These are phyloP conservation scores for Tylochromis polylepis DNA, from an alignment of 2,113 vertebrate species.

Conservation along the genomic window DNA sequence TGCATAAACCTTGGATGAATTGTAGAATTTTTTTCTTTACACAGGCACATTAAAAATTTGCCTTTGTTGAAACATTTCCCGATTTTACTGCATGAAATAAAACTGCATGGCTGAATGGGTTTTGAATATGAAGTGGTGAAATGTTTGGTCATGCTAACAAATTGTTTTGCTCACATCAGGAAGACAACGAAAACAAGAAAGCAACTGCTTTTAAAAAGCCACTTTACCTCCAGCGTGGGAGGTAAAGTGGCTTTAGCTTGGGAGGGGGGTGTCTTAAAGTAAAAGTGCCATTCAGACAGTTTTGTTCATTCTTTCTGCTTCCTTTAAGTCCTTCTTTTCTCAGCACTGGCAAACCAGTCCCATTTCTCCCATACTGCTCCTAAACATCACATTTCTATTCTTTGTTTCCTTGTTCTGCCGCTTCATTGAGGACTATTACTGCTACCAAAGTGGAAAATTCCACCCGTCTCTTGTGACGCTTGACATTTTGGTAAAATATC, in stretches of 20 bases:
- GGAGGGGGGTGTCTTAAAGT: not conserved
- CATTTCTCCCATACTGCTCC: not conserved
- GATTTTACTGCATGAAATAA: not conserved
- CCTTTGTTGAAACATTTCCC: not conserved
- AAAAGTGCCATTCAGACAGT: not conserved
- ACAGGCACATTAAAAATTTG: not conserved
- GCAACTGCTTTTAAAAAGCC: not conserved
- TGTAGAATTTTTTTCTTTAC: accelerated
- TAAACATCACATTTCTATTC: not conserved
- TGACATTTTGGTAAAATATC: not conserved
- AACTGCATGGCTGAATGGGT: not conserved
- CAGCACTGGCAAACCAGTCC: not conserved
- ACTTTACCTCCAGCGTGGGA: not conserved
- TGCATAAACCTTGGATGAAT: accelerated
- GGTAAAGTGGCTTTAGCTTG: no score
- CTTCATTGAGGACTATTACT: not conserved
- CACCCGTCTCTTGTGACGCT: not conserved
- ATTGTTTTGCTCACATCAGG: not conserved
- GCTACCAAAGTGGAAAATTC: not conserved
- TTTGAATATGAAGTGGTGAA: not conserved
- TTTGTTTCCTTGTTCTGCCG: not conserved
- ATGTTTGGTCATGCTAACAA: not conserved
- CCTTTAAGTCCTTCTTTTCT: not conserved
- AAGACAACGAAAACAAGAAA: not conserved
- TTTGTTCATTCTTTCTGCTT: not conserved